Base-by-base conservation (phyloP, 2,113 vertebrate genomes). In the Excalfactoria chinensis region DNA sequence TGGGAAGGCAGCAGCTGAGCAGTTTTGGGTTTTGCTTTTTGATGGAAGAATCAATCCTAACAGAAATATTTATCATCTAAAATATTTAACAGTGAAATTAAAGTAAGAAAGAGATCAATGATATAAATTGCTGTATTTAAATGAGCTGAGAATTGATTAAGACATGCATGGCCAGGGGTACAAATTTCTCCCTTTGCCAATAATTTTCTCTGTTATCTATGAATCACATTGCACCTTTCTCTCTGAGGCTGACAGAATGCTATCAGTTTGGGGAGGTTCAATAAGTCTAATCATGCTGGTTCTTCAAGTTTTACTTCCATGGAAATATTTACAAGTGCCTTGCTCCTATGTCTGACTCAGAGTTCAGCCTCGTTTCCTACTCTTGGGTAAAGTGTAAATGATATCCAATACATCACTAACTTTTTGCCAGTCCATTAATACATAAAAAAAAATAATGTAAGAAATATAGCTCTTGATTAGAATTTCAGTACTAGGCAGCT, bases 81-180 rank as follows among this genome's bases (percentile, higher is more conserved):
- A 88, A 80, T 84, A 89, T 60, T 90, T 75, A 68, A 75, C 48
- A 78, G 86, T 77, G 55, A 92, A 95, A 92, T 86, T n/a, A 89
- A 60, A 67, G 62, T 25, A 81, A 56, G 73, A 71, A 44, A 71
- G 74, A 5, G 8, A 91, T 86, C 90, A 88, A 95, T 95, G 84
- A 92, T 46, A 81, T 71, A 79, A 89, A 93, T 72, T 48, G 75
- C 80, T 34, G 73, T 79, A 88, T 96, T 88, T 58, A 91, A 95
- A 95, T 86, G 60, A 93, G 72, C 34, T 48, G 6, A 89, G 93
- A 89, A 79, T 89, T 74, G 49, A 93, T 92, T 75, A 85, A 93
- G 89, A 51, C 2, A 13, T 2, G 18, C 48, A 58, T 28, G 78
- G 69, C 64, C 75, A 74, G 37, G 58, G 25, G 67, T 81, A 43